phyloP scores from a whole-genome alignment of 1,140 invertebrate genomes.

The Drosophila ironensis region DNA sequence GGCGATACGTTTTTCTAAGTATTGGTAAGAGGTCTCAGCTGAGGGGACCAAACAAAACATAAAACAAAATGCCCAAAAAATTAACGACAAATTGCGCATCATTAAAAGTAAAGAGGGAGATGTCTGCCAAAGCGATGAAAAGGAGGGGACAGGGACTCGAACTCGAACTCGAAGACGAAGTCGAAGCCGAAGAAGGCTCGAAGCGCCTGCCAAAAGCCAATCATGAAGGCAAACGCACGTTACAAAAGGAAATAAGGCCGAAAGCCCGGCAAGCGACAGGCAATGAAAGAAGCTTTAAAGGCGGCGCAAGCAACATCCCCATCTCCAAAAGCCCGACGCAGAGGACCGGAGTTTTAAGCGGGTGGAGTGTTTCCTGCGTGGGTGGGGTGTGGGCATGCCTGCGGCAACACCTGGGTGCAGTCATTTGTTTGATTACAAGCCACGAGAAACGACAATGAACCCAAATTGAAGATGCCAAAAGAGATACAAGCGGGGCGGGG shows the following conservation, averaged over 20 bases:
- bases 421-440: conserved; percentile 77
- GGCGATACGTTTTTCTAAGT: background rate
- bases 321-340: background rate
- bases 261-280: conserved; percentile 28
- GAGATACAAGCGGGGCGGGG: background rate
- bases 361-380: background rate
- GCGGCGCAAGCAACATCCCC: background rate
- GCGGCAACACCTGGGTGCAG: conserved; percentile 59
- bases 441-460: conserved; percentile 50
- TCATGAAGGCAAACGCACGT: conserved; percentile 40
- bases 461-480: conserved; percentile 33
- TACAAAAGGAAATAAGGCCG: conserved; percentile 14
- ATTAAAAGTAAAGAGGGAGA: conserved; percentile 59
- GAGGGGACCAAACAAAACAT: conserved; percentile 62
- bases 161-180: background rate
- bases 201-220: conserved; percentile 43
- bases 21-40: conserved; percentile 35
- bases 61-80: conserved; percentile 74
- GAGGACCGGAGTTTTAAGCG: background rate
- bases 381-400: conserved; percentile 14
- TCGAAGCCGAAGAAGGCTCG: background rate
- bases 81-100: conserved; percentile 78
- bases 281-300: conserved; percentile 35
- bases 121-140: background rate
- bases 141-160: background rate